These are phyloP conservation scores for Varroa destructor DNA, from an alignment of 1,140 invertebrate species.

Conservation along the genomic window DNA sequence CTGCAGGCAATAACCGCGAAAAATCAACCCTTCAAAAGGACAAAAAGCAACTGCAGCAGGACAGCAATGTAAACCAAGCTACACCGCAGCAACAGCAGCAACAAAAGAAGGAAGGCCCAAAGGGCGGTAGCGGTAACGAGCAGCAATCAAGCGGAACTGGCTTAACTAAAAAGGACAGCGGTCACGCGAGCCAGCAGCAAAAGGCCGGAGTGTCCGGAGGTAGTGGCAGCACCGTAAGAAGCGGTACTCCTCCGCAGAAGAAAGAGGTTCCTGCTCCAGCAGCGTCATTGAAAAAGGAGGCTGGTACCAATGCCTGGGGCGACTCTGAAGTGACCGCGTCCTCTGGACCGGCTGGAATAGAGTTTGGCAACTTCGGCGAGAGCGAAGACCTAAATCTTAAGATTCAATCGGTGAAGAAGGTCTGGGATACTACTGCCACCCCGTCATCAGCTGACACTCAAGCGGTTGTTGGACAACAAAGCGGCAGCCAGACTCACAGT, in stretches of 20 bases:
- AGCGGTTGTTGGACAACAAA: no score
- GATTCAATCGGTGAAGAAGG: constrained; percentile 24
- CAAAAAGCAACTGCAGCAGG: no score
- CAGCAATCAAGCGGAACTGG: no score
- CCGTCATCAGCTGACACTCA: no score
- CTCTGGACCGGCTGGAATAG: constrained; percentile 5
- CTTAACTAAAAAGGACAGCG: no score
- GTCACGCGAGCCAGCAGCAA: no score
- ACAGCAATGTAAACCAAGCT: constrained; percentile 5
- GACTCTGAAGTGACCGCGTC: constrained; percentile 10
- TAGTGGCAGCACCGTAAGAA: neutral
- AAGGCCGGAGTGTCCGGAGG: neutral
- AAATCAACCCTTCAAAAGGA: no score
- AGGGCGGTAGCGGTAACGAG: neutral
- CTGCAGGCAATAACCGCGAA: no score
- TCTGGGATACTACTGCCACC: constrained; percentile 10
- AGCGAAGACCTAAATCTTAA: constrained; percentile 25
- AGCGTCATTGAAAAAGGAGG: constrained; percentile 19
- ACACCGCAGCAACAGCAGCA: constrained; percentile 23
- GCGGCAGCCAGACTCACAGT: no score
- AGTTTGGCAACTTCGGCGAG: constrained; percentile 22
- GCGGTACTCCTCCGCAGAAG: constrained; percentile 18
- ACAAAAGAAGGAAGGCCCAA: neutral
- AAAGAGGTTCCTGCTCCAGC: constrained; percentile 4
- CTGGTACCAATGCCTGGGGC: constrained; percentile 2